Evolutionary conservation across 2,888 invertebrate species (phyloP).

Genomic region (Zaprionus obscuricornis): DNA sequence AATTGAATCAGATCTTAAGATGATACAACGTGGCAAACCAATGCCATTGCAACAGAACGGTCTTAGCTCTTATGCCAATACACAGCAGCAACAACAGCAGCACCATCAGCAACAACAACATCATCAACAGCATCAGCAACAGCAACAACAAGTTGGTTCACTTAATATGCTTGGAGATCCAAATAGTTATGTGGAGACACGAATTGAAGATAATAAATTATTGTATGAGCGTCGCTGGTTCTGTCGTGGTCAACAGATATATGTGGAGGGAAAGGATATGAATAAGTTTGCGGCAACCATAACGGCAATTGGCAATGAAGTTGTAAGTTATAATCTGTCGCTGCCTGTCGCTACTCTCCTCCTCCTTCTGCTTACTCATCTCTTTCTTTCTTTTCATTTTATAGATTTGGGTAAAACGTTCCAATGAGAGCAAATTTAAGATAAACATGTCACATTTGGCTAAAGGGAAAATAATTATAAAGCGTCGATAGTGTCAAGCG

Average conservation of each 20-base stretch:
- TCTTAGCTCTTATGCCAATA: slow-evolving; percentile 63
- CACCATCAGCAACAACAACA: slow-evolving; percentile 38
- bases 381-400: slow-evolving; percentile 71
- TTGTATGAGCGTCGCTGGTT: slow-evolving; percentile 97
- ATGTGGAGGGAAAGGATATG: slow-evolving; percentile 94
- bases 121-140: slow-evolving; percentile 38
- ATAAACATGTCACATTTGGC: slow-evolving; percentile 93
- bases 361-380: neutral
- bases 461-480: slow-evolving; percentile 94
- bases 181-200: slow-evolving; percentile 88
- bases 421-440: slow-evolving; percentile 90
- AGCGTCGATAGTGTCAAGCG: slow-evolving; percentile 88
- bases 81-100: slow-evolving; percentile 61
- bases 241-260: slow-evolving; percentile 96
- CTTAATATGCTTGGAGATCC: slow-evolving; percentile 78
- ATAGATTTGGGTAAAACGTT: slow-evolving; percentile 95
- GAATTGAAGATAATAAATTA: slow-evolving; percentile 97
- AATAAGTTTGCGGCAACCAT: slow-evolving; percentile 94
- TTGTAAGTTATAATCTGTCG: slow-evolving; percentile 86
- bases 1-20: slow-evolving; percentile 92
- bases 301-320: slow-evolving; percentile 95
- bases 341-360: neutral
- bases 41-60: slow-evolving; percentile 84
- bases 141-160: slow-evolving; percentile 28
- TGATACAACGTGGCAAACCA: slow-evolving; percentile 88